Evolutionary conservation across 2,797 vertebrate genomes (phyloP).

Genomic region (Poecilia velifera): DNA sequence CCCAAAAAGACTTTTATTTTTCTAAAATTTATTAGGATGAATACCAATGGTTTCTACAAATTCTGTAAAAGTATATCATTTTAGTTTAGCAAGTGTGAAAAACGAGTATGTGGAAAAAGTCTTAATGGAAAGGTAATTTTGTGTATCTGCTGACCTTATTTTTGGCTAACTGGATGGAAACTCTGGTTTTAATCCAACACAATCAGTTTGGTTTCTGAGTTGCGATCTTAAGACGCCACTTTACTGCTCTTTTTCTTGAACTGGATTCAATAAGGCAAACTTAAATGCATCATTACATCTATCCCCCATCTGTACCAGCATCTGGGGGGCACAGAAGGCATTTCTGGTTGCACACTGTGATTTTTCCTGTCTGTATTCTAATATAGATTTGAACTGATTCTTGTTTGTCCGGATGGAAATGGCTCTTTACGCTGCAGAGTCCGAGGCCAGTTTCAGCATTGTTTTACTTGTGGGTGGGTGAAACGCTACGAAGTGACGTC

Average conservation of each 20-base stretch:
- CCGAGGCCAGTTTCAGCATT: neutral
- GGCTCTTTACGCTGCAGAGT: neutral
- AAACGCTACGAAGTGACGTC: neutral
- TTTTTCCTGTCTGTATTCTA: neutral
- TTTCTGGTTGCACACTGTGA: neutral
- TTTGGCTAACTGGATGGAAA: neutral
- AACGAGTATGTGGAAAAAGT: no score
- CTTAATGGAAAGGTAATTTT: no score
- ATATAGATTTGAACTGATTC: neutral
- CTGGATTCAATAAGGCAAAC: no score
- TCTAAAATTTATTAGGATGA: neutral
- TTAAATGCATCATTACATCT: no score
- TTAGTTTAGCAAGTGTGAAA: neutral
- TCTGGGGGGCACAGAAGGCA: neutral
- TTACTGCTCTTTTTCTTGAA: no score
- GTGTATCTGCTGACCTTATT: neutral
- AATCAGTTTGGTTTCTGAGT: neutral
- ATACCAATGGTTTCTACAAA: neutral
- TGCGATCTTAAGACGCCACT: neutral
- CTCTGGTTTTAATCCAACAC: neutral
- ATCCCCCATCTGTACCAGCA: no score
- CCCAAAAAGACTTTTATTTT: neutral
- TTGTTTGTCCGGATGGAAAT: neutral
- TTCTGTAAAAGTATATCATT: neutral
- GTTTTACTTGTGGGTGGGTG: neutral